Base-by-base conservation (phyloP, 2,888 invertebrate genomes). In the Papilio elwesi region DNA sequence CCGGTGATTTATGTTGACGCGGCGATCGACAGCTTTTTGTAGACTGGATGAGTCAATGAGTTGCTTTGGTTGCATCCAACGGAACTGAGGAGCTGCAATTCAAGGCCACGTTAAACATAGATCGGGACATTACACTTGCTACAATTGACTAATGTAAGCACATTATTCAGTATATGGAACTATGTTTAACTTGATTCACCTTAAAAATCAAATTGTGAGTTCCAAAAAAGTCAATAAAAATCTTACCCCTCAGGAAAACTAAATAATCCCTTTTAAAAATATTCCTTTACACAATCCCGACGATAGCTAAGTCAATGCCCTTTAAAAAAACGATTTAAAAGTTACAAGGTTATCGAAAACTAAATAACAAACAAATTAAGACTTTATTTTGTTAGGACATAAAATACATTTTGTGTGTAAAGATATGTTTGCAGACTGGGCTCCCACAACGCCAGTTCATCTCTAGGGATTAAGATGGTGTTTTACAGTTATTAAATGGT, bases 401-500 rank as follows among this genome's bases (percentile, higher is more conserved):
- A 66, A 62, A 70, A 43, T 9, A 13, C 10, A 43, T 8, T 9
- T 38, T 59, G 5, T 7, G 10, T 15, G 62, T 53, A 68, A 16
- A 16, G 16, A 51, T 26, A 72, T 38, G 49, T 68, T 68, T 63
- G 72, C 62, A 68, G 63, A 68, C 53, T 57, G 63, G 73, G 74
- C 77, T 78, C 79, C 78, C 82, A 78, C 80, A 79, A 75, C 76
- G 76, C 70, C 76, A 71, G 76, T 75, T 75, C 75, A 80, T 80
- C 79, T 78, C 73, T 78, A 76, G 78, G 80, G 81, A 81, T 82
- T 81, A 79, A 77, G 76, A 65, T 76, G 74, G 75, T 71, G 73
- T 78, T 80, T 80, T 79, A 80, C 77, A 73, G 75, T 73, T 76
- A 75, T 76, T 75, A 78, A 80, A 80, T 78, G 74, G 78, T 75